These are phyloP conservation scores for Micrastur ruficollis DNA, from an alignment of 2,797 vertebrate species.

Conservation along the genomic window DNA sequence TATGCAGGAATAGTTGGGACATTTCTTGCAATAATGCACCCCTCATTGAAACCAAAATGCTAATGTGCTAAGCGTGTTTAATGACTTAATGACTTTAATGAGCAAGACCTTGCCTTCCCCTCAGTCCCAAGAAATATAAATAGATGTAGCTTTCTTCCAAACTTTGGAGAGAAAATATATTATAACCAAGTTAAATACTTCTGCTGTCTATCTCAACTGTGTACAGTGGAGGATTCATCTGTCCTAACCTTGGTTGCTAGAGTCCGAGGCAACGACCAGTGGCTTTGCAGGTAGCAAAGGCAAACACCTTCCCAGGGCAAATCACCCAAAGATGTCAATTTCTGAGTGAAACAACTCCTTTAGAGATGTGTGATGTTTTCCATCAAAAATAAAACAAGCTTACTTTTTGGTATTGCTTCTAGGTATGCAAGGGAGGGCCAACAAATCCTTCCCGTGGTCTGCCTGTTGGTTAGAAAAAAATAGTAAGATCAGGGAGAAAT, in stretches of 20 bases:
- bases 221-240: neutral
- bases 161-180: neutral
- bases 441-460: neutral
- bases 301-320: neutral
- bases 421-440: neutral
- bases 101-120: neutral
- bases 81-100: neutral
- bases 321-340: neutral
- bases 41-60: neutral
- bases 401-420: neutral
- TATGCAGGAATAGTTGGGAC: accelerated
- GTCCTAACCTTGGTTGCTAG: neutral
- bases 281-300: neutral
- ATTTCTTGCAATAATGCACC: neutral
- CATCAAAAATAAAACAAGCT: neutral
- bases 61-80: accelerated
- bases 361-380: neutral
- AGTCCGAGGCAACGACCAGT: neutral
- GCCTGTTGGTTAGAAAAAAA: neutral
- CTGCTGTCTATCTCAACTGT: neutral
- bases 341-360: neutral
- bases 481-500: neutral
- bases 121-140: neutral
- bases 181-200: neutral
- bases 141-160: neutral